Evolutionary conservation across 2,113 vertebrate species (phyloP).

Genomic region (Tachysurus vachellii): DNA sequence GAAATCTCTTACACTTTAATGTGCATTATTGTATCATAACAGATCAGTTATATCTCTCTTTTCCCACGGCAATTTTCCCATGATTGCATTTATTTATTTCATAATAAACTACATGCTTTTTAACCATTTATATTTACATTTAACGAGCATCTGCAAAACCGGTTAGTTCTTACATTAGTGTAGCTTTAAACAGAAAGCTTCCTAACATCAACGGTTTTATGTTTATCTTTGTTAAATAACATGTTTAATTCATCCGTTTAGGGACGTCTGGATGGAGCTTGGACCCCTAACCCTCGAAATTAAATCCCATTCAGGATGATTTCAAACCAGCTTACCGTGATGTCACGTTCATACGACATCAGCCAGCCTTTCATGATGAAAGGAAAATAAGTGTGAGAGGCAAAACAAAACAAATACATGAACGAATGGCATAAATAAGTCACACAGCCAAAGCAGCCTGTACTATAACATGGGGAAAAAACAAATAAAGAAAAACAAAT

Average conservation of each 20-base stretch:
- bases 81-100: background rate
- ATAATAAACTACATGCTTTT: background rate
- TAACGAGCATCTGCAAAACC: background rate
- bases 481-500: constrained; percentile 14
- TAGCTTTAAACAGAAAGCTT: background rate
- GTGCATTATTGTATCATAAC: background rate
- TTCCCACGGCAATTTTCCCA: background rate
- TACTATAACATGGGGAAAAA: constrained; percentile 38
- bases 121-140: background rate
- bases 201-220: background rate
- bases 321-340: too few relatives aligned
- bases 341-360: background rate
- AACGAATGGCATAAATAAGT: constrained; percentile 69
- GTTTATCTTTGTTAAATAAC: background rate
- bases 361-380: background rate
- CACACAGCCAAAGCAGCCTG: constrained; percentile 61
- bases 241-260: background rate
- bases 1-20: background rate
- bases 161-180: background rate
- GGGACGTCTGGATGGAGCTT: background rate
- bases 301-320: background rate
- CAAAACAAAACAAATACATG: constrained; percentile 60
- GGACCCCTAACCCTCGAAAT: background rate
- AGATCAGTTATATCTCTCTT: background rate
- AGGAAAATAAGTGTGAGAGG: constrained; percentile 3